A percentile compares a stretch with the other conserved stretches of the same genome.
These are phyloP conservation scores for Dilophus febrilis DNA, from an alignment of 2,888 invertebrate species.

Conservation along the genomic window DNA sequence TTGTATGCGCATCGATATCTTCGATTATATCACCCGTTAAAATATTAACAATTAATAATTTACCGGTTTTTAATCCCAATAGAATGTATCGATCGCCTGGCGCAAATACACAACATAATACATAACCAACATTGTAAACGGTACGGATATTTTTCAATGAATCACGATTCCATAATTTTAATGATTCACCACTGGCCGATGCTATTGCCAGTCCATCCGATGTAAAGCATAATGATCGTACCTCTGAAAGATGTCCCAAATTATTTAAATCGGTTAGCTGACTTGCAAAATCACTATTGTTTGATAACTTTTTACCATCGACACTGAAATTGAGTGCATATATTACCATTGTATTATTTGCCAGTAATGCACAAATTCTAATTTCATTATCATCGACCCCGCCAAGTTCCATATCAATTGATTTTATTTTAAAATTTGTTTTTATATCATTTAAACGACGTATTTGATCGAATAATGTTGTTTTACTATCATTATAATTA, in stretches of 20 bases:
- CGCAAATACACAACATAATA: constrained; percentile 59
- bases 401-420: constrained; percentile 50
- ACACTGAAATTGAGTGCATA: constrained; percentile 37
- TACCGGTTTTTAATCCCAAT: constrained; percentile 71
- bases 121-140: constrained; percentile 41
- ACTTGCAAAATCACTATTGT: no score
- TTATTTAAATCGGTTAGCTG: constrained; percentile 45
- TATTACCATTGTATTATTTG: constrained; percentile 60
- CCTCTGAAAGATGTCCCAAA: constrained; percentile 81
- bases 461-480: constrained; percentile 57
- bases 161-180: constrained; percentile 83
- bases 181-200: constrained; percentile 70
- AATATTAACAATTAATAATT: constrained; percentile 67
- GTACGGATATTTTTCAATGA: constrained; percentile 54
- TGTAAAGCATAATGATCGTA: constrained; percentile 73
- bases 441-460: constrained; percentile 47
- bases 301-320: constrained; percentile 35
- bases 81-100: constrained; percentile 81
- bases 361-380: constrained; percentile 44
- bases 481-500: constrained; percentile 17
- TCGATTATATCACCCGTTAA: constrained; percentile 67
- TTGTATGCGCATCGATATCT: constrained; percentile 62
- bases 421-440: constrained; percentile 50
- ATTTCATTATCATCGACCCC: constrained; percentile 55
- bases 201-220: constrained; percentile 77